Conservation (phyloP, 2,888 invertebrate genomes). For the Drosophila phalerata region DNA sequence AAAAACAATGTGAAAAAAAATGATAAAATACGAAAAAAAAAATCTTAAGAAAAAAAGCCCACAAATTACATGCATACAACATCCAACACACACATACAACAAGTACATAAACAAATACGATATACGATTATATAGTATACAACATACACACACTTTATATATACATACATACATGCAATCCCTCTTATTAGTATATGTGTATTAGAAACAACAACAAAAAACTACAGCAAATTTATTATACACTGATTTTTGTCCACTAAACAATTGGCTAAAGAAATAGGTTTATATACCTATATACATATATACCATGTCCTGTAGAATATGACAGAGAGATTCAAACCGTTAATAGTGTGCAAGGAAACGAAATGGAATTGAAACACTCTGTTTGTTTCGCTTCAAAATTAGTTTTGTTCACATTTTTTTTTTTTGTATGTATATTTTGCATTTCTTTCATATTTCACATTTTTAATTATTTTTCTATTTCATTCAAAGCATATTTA, state of each 20-base stretch:
- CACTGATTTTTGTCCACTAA: conserved; percentile 4
- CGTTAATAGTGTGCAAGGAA: conserved; percentile 43
- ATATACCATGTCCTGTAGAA: conserved; percentile 6
- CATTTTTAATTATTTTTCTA: conserved; percentile 45
- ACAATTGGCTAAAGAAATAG: conserved; percentile 23
- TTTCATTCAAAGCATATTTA: conserved; percentile 37
- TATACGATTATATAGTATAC: background rate
- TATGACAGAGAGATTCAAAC: conserved; percentile 33
- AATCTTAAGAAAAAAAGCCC: conserved; percentile 29
- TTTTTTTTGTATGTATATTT: conserved; percentile 30
- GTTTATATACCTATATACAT: conserved; percentile 1
- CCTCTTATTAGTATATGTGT: conserved; percentile 1
- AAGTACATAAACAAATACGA: background rate
- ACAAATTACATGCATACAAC: conserved; percentile 32
- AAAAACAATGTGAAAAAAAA: conserved; percentile 25
- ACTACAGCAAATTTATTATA: background rate
- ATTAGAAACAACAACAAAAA: conserved; percentile 1
- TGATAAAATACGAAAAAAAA: conserved; percentile 9
- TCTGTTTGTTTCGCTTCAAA: background rate
- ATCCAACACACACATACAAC: conserved; percentile 14
- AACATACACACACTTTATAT: conserved; percentile 6
- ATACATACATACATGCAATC: conserved; percentile 20
- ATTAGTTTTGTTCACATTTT: background rate
- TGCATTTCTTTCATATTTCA: conserved; percentile 27
- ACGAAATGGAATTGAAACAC: conserved; percentile 41